Conservation (phyloP, 2,797 vertebrate genomes). For the Toxotes lorentzi region DNA sequence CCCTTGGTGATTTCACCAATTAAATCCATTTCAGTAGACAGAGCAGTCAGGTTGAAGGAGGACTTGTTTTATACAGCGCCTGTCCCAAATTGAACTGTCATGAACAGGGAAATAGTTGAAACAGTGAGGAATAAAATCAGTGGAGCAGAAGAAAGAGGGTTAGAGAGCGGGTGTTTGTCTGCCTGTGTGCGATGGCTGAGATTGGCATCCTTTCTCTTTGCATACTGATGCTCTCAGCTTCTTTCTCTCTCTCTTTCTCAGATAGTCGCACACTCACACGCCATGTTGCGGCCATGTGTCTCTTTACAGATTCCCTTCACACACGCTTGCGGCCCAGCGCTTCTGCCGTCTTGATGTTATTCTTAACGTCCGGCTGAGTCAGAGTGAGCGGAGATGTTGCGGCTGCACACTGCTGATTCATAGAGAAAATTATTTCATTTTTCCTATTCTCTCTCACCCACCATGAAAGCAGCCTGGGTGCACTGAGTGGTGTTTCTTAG, state of each 20-base stretch:
- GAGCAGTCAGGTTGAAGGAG: conserved; percentile 19
- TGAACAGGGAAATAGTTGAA: neutral
- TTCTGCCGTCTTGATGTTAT: conserved; percentile 48
- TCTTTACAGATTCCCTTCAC: conserved; percentile 58
- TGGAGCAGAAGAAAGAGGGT: conserved; percentile 12
- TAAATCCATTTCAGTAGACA: conserved; percentile 14
- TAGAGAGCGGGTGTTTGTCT: neutral
- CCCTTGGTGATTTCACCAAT: conserved; percentile 17
- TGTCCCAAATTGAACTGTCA: conserved; percentile 20
- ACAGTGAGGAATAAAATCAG: conserved; percentile 20
- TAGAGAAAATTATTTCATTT: conserved; percentile 16
- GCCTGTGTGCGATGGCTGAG: conserved; percentile 4
- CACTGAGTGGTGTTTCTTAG: conserved; percentile 31
- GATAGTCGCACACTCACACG: conserved; percentile 12
- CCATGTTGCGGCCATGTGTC: conserved; percentile 16
- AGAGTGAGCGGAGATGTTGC: conserved; percentile 17
- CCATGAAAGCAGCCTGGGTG: conserved; percentile 17
- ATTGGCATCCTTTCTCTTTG: conserved; percentile 40
- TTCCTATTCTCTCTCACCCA: neutral
- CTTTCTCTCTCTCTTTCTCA: neutral
- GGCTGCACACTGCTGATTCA: conserved; percentile 54
- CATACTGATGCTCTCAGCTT: conserved; percentile 46
- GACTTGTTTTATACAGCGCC: neutral
- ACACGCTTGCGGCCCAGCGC: conserved; percentile 22
- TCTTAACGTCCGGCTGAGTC: conserved; percentile 57